A percentile compares a stretch with the other conserved stretches of the same genome.
Evolutionary conservation across 2,888 invertebrate species (phyloP).

Genomic region (Frankliniella intonsa): DNA sequence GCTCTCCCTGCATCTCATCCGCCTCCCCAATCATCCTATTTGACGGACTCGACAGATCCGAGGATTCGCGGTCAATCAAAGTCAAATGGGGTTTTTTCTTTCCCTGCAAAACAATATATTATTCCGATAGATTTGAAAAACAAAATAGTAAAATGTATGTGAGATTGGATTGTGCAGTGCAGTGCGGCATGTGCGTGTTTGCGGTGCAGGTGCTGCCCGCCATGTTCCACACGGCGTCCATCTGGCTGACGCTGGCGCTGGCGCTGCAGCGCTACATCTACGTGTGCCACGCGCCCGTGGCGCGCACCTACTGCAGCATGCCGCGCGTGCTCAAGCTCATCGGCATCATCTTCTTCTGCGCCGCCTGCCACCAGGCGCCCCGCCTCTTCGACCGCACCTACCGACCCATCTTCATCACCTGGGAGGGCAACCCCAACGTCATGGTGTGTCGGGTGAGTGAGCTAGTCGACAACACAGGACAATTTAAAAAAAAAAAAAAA

Average conservation of each 20-base stretch:
- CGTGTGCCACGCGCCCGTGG: slow-evolving; percentile 87
- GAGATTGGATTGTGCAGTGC: too few relatives aligned
- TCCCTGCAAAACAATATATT: too few relatives aligned
- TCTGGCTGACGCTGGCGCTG: slow-evolving; percentile 86
- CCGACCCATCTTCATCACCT: slow-evolving; percentile 58
- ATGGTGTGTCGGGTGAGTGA: slow-evolving; percentile 53
- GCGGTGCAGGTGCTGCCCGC: slow-evolving; percentile 66
- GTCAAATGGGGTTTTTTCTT: too few relatives aligned
- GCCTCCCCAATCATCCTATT: too few relatives aligned
- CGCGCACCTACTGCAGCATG: slow-evolving; percentile 65
- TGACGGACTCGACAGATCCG: too few relatives aligned
- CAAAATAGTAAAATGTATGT: too few relatives aligned
- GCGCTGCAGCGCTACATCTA: slow-evolving; percentile 93
- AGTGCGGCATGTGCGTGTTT: too few relatives aligned
- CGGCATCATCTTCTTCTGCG: slow-evolving; percentile 69
- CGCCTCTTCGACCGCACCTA: slow-evolving; percentile 71
- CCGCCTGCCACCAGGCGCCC: slow-evolving; percentile 76
- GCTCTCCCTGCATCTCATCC: too few relatives aligned
- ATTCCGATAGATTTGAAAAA: too few relatives aligned
- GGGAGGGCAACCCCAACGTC: slow-evolving; percentile 61
- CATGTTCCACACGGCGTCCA: slow-evolving; percentile 89
- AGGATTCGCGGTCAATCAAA: too few relatives aligned
- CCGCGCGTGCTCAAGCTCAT: slow-evolving; percentile 71
- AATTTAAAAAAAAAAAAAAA: background rate
- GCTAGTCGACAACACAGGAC: too few relatives aligned